Base-by-base conservation (phyloP, 1,140 invertebrate species). In the Anastrepha ludens region DNA sequence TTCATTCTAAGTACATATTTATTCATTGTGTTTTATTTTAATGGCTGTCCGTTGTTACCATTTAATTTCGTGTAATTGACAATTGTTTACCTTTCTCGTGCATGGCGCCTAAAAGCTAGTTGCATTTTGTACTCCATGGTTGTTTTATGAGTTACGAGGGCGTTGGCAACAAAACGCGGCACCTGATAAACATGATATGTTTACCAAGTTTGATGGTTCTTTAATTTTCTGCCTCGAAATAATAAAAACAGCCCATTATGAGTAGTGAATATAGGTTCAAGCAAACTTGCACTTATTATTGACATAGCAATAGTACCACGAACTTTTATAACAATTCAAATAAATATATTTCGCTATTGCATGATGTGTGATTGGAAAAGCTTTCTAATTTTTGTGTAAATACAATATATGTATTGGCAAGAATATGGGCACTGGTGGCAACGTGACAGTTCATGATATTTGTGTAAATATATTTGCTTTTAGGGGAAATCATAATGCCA, bases 1-100 rank as follows among this genome's bases (percentile, higher is more conserved):
- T 55, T n/a, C 74, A 50, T 4, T 81, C 5, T 8, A 67, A 62
- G 50, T 41, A 41, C n/a, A 29, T 8, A 58, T 81, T 81, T 58
- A 81, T 81, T 81, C 74, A 55, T 81, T 81, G 74, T 58, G 9
- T 55, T 81, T 58, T 81, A 81, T 81, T 81, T 81, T 58, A 81
- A 81, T 81, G 74, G 74, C 74, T 81, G 74, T 55, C 74, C 47
- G 7, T 81, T 81, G 47, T 50, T 81, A 41, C 74, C 74, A 81
- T 81, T 81, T 81, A 81, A 55, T 81, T 81, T 81, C 47, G 8
- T 81, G 47, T 81, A 81, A 81, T 58, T 81, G 74, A 55, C 74
- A 81, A 81, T 81, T 81, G 74, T 81, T 81, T 58, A 81, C 74
- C 44, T 81, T 74, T 7, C 50, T 81, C 47, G 44, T 11, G 74